These are phyloP conservation scores for Folsomia manolachei DNA, from an alignment of 2,888 invertebrate species.

Conservation along the genomic window DNA sequence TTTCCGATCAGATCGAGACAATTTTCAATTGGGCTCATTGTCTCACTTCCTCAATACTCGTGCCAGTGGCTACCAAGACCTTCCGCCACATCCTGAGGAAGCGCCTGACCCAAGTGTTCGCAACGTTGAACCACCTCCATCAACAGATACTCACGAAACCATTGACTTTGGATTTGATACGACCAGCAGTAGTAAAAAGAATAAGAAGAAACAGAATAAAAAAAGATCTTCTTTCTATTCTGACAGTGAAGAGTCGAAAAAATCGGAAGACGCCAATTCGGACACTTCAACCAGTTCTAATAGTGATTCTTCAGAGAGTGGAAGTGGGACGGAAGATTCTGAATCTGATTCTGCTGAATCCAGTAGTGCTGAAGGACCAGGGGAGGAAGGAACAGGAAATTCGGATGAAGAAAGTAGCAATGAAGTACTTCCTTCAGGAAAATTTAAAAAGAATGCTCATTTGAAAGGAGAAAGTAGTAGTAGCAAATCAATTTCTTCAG, in stretches of 20 bases:
- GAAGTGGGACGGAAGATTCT: constrained; percentile 46
- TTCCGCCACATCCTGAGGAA: constrained; percentile 77
- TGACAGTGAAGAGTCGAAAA: constrained; percentile 55
- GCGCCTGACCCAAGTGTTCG: constrained; percentile 73
- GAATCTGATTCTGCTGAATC: constrained; percentile 44
- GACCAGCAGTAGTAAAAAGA: constrained; percentile 26
- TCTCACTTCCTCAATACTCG: constrained; percentile 88
- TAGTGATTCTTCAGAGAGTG: constrained; percentile 46
- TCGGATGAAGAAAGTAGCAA: constrained; percentile 36
- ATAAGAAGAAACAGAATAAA: constrained; percentile 56
- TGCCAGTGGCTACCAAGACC: constrained; percentile 81
- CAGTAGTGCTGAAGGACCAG: constrained; percentile 29
- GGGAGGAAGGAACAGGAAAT: constrained; percentile 43
- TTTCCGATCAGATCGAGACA: constrained; percentile 66
- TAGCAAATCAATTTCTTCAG: constrained; percentile 14
- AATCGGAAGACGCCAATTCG: constrained; percentile 32
- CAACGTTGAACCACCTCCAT: constrained; percentile 63
- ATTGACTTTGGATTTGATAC: constrained; percentile 21
- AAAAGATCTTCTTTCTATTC: constrained; percentile 66
- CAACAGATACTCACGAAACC: constrained; percentile 29
- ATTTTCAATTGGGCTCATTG: constrained; percentile 88
- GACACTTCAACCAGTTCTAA: constrained; percentile 51
- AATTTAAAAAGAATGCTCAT: constrained; percentile 25
- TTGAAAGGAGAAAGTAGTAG: constrained; percentile 20
- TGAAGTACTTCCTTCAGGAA: constrained; percentile 20